Base-by-base conservation (phyloP, 1,140 invertebrate genomes). In the Oreohelix idahoensis region DNA sequence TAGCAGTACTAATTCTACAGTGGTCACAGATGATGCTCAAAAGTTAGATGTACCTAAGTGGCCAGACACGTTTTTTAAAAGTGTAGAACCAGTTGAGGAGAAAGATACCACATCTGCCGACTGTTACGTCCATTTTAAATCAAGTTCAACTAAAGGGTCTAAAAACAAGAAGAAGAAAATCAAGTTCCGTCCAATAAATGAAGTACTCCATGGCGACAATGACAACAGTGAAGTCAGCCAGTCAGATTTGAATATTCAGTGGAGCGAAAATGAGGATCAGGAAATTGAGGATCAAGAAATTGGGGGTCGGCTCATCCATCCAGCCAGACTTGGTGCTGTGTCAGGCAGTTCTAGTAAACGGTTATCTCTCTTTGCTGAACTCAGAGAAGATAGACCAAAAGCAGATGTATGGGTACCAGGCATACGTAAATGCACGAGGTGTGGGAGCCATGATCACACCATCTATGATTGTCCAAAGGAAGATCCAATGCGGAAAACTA, bases 401-500 rank as follows among this genome's bases (percentile, higher is more conserved):
- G 11, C 17, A 76, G 32, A 51, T 10, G 0, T 10, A 17, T 76
- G 74, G 74, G 32, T 49, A 23, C 74, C 74, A 5, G 17, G 45
- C 20, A 35, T 4, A 8, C 42, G 74, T 39, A 39, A 45, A 26
- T 76, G 74, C 74, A 49, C 74, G 13, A n/a, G 42, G 10, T 76
- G 74, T 51, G 39, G 45, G 8, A 76, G 74, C 29, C 10, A 32
- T 13, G 42, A 76, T 10, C 74, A 76, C 36, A 76, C 32, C 32
- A 51, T 76, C 74, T 49, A 51, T 35, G 74, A 76, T 45, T 76
- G 74, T 35, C 10, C 74, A 45, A 26, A 53, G n/a, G 45, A 76
- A 49, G 32, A 49, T n/a, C n/a, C 2, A 32, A 4, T 32, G 2
- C 5, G 17, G 5, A 29, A 32, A 66, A 0, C 17, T 13, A 15